These are phyloP conservation scores for Thumatha senex DNA, from an alignment of 2,888 invertebrate species.

Conservation along the genomic window DNA sequence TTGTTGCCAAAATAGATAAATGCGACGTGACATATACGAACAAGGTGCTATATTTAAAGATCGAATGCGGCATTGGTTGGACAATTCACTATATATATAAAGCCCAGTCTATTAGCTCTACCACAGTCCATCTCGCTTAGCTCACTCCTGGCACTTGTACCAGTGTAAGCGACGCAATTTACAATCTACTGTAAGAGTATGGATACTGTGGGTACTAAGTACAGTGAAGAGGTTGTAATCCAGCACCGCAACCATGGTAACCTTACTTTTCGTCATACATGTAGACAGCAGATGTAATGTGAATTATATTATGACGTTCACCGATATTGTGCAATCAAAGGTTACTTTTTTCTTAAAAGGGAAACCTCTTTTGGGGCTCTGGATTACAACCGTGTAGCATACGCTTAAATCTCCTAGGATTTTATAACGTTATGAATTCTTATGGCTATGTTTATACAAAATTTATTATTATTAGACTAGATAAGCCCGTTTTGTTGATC, in stretches of 20 bases:
- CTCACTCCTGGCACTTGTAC: slow-evolving; percentile 12
- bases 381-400: too few species aligned
- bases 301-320: too few species aligned
- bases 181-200: slow-evolving; percentile 11
- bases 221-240: too few species aligned
- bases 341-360: too few species aligned
- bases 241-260: too few species aligned
- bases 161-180: slow-evolving; percentile 10
- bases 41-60: slow-evolving; percentile 31
- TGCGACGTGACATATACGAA: slow-evolving; percentile 15
- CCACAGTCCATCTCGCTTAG: slow-evolving; percentile 29
- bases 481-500: slow-evolving; percentile 61
- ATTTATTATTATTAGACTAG: slow-evolving; percentile 35
- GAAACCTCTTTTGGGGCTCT: too few species aligned
- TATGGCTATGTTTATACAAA: slow-evolving; percentile 17
- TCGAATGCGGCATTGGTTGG: slow-evolving; percentile 25
- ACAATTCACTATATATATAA: slow-evolving; percentile 34
- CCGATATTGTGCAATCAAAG: too few species aligned
- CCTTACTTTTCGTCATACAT: too few species aligned
- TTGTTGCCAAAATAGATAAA: slow-evolving; percentile 12
- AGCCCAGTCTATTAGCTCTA: slow-evolving; percentile 14
- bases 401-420: too few species aligned
- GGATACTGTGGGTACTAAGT: slow-evolving; percentile 23
- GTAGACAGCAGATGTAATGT: too few species aligned
- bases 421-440: not conserved